phyloP scores from a whole-genome alignment of 2,113 vertebrate species.

The Callipepla californica region DNA sequence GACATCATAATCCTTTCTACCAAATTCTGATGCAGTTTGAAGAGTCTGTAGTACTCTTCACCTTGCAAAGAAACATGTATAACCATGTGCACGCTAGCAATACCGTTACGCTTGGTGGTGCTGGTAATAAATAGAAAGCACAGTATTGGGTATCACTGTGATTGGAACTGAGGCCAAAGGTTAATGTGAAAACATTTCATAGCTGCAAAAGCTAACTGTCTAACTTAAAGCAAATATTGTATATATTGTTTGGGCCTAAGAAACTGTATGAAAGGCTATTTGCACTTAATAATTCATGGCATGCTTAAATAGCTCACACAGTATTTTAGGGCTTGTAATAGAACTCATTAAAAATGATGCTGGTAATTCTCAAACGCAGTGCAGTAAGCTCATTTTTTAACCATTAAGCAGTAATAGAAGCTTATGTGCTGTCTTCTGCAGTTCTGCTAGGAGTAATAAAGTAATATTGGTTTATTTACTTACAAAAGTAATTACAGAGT shows the following conservation, averaged over 20 bases:
- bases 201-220: slow-evolving; percentile 22
- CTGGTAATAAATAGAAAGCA: background rate
- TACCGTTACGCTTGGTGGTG: background rate
- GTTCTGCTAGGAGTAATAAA: slow-evolving; percentile 20
- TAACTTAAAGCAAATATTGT: background rate
- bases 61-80: background rate
- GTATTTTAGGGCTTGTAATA: slow-evolving; percentile 31
- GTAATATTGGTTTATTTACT: slow-evolving; percentile 12
- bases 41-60: background rate
- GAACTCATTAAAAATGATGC: slow-evolving; percentile 57
- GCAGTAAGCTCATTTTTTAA: slow-evolving; percentile 30
- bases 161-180: background rate
- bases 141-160: background rate
- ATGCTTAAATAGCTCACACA: slow-evolving; percentile 1
- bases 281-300: background rate
- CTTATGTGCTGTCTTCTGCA: background rate
- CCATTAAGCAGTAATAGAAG: slow-evolving; percentile 20
- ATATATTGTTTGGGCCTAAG: background rate
- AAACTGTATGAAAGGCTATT: background rate
- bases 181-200: background rate
- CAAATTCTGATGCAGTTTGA: background rate
- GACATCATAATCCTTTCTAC: background rate
- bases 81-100: background rate
- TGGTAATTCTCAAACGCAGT: slow-evolving; percentile 12
- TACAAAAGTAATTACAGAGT: background rate